These are phyloP conservation scores for Drosophila nr. perissopoda DNA, from an alignment of 2,888 invertebrate genomes.

Conservation along the genomic window DNA sequence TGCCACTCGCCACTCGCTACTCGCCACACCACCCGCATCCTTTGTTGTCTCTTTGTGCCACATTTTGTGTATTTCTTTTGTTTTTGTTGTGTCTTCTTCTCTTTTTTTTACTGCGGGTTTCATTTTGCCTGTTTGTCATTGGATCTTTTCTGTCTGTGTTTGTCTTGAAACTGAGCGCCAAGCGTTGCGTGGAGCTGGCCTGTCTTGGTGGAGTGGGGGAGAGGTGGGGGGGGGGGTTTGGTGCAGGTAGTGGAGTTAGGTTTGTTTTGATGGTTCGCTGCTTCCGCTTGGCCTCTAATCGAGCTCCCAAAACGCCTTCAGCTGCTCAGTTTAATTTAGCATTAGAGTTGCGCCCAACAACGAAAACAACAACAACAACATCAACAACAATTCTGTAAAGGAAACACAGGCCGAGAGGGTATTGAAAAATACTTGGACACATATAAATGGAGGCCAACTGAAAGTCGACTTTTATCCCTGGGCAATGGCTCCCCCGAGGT, in stretches of 20 bases:
- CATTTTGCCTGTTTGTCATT: slow-evolving; percentile 46
- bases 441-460: slow-evolving; percentile 57
- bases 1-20: not conserved
- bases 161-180: slow-evolving; percentile 17
- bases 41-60: slow-evolving; percentile 16
- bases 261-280: slow-evolving; percentile 15
- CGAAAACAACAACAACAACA: not conserved
- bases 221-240: not conserved
- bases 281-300: slow-evolving; percentile 62
- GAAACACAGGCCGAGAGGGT: not conserved
- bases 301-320: slow-evolving; percentile 60
- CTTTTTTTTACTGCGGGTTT: slow-evolving; percentile 31
- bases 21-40: slow-evolving; percentile 21
- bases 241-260: not conserved
- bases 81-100: slow-evolving; percentile 6
- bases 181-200: not conserved
- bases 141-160: slow-evolving; percentile 30
- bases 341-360: slow-evolving; percentile 46
- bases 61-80: slow-evolving; percentile 42
- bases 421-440: slow-evolving; percentile 61
- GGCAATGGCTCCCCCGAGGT: slow-evolving; percentile 31
- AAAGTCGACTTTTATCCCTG: slow-evolving; percentile 29
- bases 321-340: slow-evolving; percentile 62
- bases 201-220: too few relatives aligned
- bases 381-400: not conserved